Conservation (phyloP, 2,797 vertebrate genomes). For the Anas capensis region DNA sequence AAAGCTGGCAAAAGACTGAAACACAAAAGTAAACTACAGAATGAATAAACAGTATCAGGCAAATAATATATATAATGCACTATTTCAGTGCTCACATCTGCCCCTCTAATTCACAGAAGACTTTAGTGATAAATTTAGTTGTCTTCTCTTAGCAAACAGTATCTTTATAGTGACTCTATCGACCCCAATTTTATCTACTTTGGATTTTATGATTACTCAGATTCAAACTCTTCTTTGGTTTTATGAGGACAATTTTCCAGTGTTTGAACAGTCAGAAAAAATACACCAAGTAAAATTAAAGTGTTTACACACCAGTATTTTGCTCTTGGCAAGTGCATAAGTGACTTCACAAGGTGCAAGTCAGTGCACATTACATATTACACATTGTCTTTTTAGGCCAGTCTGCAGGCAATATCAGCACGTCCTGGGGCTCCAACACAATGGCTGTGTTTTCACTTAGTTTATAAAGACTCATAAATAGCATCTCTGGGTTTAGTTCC, state of each 20-base stretch:
- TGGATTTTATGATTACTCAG: background rate
- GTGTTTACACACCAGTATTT: constrained; percentile 32
- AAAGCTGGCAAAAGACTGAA: background rate
- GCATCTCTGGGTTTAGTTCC: constrained; percentile 15
- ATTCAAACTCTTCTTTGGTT: background rate
- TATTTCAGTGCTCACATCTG: background rate
- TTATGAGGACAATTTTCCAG: constrained; percentile 20
- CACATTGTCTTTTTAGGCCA: constrained; percentile 54
- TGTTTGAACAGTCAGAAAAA: constrained; percentile 33
- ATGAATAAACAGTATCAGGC: background rate
- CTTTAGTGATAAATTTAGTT: background rate
- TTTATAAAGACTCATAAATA: constrained; percentile 54
- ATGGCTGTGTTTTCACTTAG: background rate
- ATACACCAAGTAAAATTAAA: constrained; percentile 16
- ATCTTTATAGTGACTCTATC: background rate
- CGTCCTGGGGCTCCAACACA: background rate
- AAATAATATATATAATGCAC: background rate
- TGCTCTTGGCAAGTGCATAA: constrained; percentile 57
- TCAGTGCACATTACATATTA: constrained; percentile 42
- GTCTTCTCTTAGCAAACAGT: background rate
- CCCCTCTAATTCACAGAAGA: background rate
- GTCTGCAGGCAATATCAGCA: constrained; percentile 17
- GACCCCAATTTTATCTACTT: background rate
- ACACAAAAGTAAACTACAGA: background rate
- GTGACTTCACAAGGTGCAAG: constrained; percentile 56